Conservation (phyloP, 2,797 vertebrate species). For the Gymnoscopelus microlampas region DNA sequence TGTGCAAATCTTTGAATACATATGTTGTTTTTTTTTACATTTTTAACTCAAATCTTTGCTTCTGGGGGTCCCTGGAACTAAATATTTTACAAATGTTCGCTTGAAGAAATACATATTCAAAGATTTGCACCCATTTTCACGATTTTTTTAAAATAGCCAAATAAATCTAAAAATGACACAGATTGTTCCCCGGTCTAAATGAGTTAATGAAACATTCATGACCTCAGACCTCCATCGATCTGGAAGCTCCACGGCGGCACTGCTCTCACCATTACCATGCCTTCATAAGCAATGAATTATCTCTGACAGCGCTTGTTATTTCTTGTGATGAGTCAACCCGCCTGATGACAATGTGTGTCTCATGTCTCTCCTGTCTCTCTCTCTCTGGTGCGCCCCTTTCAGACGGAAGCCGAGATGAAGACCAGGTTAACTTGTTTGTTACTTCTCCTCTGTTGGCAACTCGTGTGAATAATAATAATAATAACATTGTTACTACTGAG, state of each 20-base stretch:
- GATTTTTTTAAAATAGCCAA: too few species aligned
- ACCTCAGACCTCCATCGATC: slow-evolving; percentile 40
- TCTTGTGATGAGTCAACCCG: slow-evolving; percentile 13
- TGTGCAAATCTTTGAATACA: too few species aligned
- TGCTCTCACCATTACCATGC: slow-evolving; percentile 36
- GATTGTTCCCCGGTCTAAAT: too few species aligned
- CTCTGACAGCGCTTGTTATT: slow-evolving; percentile 33
- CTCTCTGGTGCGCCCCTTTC: slow-evolving; percentile 69
- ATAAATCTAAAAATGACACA: too few species aligned
- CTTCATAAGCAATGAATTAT: slow-evolving; percentile 19
- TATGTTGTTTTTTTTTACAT: too few species aligned
- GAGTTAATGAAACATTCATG: slow-evolving; percentile 75
- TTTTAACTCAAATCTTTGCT: too few species aligned
- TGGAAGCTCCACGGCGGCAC: slow-evolving; percentile 10
- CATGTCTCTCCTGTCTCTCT: slow-evolving; percentile 34
- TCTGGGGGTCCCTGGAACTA: too few species aligned
- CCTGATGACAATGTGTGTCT: slow-evolving; percentile 20
- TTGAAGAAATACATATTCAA: too few species aligned
- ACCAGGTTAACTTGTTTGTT: slow-evolving; percentile 85
- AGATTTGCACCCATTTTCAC: too few species aligned
- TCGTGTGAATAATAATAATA: too few species aligned
- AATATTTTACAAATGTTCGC: too few species aligned
- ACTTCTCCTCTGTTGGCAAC: slow-evolving; percentile 7
- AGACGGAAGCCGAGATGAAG: slow-evolving; percentile 90
- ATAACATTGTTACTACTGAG: too few species aligned